A percentile compares a stretch with the other conserved stretches of the same genome.
Evolutionary conservation across 2,113 vertebrate genomes (phyloP).

Genomic region (Cyphomyrus discorhynchus): DNA sequence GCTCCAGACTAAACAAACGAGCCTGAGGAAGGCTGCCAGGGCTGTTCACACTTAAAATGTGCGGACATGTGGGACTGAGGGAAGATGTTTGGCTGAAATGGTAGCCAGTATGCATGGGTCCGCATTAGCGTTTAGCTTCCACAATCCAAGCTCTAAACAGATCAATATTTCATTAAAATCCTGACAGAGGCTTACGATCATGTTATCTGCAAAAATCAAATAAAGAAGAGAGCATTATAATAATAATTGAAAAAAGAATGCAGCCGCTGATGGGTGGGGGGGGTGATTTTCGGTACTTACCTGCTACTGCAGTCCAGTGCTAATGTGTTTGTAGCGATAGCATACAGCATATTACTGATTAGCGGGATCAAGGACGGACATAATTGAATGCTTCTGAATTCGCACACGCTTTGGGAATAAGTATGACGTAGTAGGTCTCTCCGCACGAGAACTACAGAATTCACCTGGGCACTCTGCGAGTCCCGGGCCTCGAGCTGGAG

Average conservation of each 20-base stretch:
- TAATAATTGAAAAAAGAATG: background rate
- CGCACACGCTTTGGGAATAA: background rate
- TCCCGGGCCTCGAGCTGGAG: slow-evolving; percentile 36
- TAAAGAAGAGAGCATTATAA: background rate
- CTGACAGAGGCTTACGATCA: background rate
- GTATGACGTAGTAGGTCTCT: background rate
- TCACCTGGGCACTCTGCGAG: slow-evolving; percentile 42
- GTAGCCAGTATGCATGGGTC: background rate
- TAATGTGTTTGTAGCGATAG: background rate
- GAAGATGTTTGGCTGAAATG: slow-evolving; percentile 40
- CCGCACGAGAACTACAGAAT: accelerated
- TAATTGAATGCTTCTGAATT: background rate
- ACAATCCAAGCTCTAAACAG: slow-evolving; percentile 3
- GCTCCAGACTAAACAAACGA: slow-evolving; percentile 28
- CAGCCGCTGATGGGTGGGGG: no score
- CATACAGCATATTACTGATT: background rate
- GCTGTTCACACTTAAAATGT: slow-evolving; percentile 21
- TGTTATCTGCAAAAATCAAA: slow-evolving; percentile 13
- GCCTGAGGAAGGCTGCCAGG: background rate
- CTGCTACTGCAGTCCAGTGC: background rate
- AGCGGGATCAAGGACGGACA: background rate
- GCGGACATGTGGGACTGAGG: slow-evolving; percentile 30
- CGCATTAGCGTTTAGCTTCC: background rate
- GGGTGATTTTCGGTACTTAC: background rate
- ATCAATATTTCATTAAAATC: slow-evolving; percentile 30